Evolutionary conservation across 2,113 vertebrate genomes (phyloP), one percentile per base, ranked within the genome.

Genomic region (Rhadina sibilatrix): DNA sequence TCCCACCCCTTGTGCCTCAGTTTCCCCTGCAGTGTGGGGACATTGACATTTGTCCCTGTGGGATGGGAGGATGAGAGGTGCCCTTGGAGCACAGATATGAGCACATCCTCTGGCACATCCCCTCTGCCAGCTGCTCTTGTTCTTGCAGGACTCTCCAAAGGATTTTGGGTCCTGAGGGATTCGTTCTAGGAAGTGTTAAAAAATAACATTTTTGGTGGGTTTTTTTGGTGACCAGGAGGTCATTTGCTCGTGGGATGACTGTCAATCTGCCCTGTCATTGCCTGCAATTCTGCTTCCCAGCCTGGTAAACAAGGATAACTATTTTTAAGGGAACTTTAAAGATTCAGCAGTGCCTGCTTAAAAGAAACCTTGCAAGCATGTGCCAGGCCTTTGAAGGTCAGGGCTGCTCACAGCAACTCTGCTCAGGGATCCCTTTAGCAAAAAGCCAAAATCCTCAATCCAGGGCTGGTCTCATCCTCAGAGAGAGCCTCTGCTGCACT

Each of bases 291-390:
- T 72, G 53, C 79, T 77, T 72, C 71, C 63, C 75, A 40, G 38
- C 9, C 40, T 0, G 15, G 50, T 66, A 19, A 83, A 65, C 42
- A 76, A 40, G 18, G 77, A 27, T 23, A 56, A 80, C 23, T 57
- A 10, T 80, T 92, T 75, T 78, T n/a, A 74, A 87, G 33, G 79
- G 19, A 92, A 74, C 52, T 89, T 54, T 47, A 86, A 95, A 28
- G 80, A 63, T 89, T 91, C 89, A 91, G 72, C 72, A 77, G 42
- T 1, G 3, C 19, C 30, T 53, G 66, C 47, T 86, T 54, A 12
- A n/a, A 80, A 80, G 64, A 70, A 85, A 42, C 57, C 78, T 71
- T 44, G 42, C 53, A 11, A 75, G 16, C 1, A 0, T 7, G n/a
- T 68, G 44, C 61, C 61, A 40, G 85, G 49, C 64, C 50, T 69